Evolutionary conservation across 2,797 vertebrate genomes (phyloP), one percentile per base, ranked within the genome.

Genomic region (Anguilla marmorata): DNA sequence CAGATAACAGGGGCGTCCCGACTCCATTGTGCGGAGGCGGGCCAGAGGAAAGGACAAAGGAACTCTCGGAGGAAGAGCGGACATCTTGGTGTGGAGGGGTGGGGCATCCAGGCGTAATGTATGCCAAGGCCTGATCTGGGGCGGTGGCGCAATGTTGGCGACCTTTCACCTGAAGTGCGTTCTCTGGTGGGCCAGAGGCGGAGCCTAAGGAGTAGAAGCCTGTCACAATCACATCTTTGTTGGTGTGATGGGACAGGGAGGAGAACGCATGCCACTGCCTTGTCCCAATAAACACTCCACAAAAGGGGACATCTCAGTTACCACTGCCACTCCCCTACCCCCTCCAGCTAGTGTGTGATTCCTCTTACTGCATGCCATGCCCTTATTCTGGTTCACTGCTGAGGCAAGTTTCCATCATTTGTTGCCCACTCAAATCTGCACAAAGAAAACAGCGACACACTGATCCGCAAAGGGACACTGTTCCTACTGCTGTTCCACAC

Each of bases 401-500:
- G 97, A 98, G 93, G 98, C 98, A 90, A 99, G 95, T 93, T 99
- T 99, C 89, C 99, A 96, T 90, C 99, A 95, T 91, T 99, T 99
- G 95, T 99, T 99, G 93, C 98, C 98, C 87, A 99, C 98, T 98
- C 99, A 99, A 86, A 98, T 99, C 99, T 99, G 95, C 85, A 16
- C n/a, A 5, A 41, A 83, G 52, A 12, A 7, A 30, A 41, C 30
- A 93, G 93, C 7, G 24, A 69, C 52, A 54, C 41, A 12, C 54
- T 56, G 54, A 14, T 58, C 56, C 56, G 16, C 56, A 58, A 14
- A 58, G 9, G 52, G 14, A 58, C 14, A 58, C 56, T 58, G 56
- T 58, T 58, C 56, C 3, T 12, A 58, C 54, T 56, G 11, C 14
- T 56, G 54, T 16, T 56, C 54, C 54, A 56, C 54, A 56, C 54